Percentiles rank a stretch among this genome's conserved stretches.
Evolutionary conservation across 2,797 vertebrate species (phyloP).

Genomic region (Danio albolineatus): DNA sequence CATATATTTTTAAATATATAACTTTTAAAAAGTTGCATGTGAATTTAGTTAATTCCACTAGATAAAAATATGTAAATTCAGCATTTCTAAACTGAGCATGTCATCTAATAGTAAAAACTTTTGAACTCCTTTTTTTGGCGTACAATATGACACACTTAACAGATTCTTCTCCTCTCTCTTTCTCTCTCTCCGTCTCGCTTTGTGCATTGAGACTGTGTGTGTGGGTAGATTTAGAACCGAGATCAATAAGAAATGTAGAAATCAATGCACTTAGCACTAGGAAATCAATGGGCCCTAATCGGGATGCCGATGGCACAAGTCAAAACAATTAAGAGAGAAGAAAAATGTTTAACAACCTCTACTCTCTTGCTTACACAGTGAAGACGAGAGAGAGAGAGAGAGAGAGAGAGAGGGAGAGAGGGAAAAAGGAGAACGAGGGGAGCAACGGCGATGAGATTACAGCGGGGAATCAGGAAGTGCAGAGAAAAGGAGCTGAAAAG

Average conservation of each 20-base stretch:
- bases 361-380: constrained; percentile 79
- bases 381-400: constrained; percentile 47
- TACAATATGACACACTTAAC: constrained; percentile 53
- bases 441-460: constrained; percentile 44
- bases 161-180: constrained; percentile 46
- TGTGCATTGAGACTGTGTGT: constrained; percentile 72
- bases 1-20: too few species aligned
- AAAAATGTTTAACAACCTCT: constrained; percentile 91
- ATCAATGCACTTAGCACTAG: constrained; percentile 96
- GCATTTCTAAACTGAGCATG: neutral
- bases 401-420: constrained; percentile 29
- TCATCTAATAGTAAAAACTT: constrained; percentile 1
- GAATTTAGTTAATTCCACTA: neutral
- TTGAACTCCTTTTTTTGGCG: neutral
- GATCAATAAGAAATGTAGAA: constrained; percentile 99
- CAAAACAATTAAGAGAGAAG: constrained; percentile 97
- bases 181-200: constrained; percentile 46
- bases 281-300: constrained; percentile 98
- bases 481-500: constrained; percentile 33
- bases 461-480: constrained; percentile 41
- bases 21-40: neutral
- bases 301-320: constrained; percentile 97
- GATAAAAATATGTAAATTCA: neutral
- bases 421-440: constrained; percentile 11
- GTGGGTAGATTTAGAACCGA: constrained; percentile 92